These are phyloP conservation scores for Pagetopsis macropterus DNA, from an alignment of 2,797 vertebrate genomes.

Conservation along the genomic window DNA sequence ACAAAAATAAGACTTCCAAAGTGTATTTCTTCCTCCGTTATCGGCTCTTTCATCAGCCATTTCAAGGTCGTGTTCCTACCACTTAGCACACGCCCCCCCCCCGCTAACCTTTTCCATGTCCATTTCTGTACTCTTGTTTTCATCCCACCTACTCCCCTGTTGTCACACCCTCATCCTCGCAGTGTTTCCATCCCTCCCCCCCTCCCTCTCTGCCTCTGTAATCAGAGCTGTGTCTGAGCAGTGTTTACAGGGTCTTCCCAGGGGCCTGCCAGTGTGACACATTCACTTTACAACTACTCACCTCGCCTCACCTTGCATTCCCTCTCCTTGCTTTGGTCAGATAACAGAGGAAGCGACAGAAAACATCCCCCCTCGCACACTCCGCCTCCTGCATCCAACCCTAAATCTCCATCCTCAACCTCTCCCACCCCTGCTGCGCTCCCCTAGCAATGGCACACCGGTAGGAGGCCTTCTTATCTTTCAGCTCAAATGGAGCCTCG, in stretches of 20 bases:
- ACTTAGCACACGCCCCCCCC: conserved; percentile 9
- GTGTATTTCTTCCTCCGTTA: conserved; percentile 20
- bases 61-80: conserved; percentile 27
- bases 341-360: conserved; percentile 57
- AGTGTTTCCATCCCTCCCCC: conserved; percentile 33
- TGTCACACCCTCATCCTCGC: conserved; percentile 27
- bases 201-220: conserved; percentile 51
- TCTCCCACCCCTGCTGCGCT: conserved; percentile 39
- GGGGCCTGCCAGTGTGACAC: conserved; percentile 63
- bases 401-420: conserved; percentile 11
- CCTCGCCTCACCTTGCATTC: conserved; percentile 46
- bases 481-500: conserved; percentile 40
- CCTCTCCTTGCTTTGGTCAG: conserved; percentile 48
- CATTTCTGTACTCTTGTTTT: conserved; percentile 44
- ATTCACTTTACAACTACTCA: conserved; percentile 67
- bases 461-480: conserved; percentile 57
- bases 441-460: conserved; percentile 1
- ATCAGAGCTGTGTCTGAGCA: conserved; percentile 74
- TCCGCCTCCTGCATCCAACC: conserved; percentile 17
- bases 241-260: conserved; percentile 72
- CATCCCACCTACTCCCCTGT: conserved; percentile 34
- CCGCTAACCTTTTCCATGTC: conserved; percentile 28
- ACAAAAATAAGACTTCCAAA: conserved; percentile 22
- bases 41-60: conserved; percentile 37
- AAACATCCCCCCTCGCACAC: conserved; percentile 2